These are phyloP conservation scores for Lampropteryx suffumata DNA, from an alignment of 2,888 invertebrate genomes.

Conservation along the genomic window DNA sequence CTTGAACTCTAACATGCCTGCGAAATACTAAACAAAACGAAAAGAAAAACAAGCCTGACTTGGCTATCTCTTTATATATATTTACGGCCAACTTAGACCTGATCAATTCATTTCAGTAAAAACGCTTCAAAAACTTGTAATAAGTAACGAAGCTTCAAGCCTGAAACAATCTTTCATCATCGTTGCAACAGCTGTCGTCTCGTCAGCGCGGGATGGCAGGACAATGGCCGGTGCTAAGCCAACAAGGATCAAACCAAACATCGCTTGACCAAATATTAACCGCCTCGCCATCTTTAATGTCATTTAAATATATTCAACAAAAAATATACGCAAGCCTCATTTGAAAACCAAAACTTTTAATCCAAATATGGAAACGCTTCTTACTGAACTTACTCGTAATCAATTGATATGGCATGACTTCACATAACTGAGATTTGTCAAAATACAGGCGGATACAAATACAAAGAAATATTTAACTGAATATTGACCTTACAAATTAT, in stretches of 20 bases:
- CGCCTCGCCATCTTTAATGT: constrained; percentile 46
- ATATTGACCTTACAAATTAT: no score
- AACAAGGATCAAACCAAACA: constrained; percentile 66
- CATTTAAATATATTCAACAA: constrained; percentile 58
- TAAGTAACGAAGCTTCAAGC: constrained; percentile 10
- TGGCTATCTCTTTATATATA: no score
- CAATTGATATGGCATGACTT: constrained; percentile 25
- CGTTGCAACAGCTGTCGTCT: constrained; percentile 16
- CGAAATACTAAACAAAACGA: constrained; percentile 11
- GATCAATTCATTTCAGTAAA: constrained; percentile 5
- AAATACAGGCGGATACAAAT: constrained; percentile 8
- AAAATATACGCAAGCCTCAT: constrained; percentile 43
- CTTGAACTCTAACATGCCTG: constrained; percentile 37
- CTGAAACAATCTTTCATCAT: constrained; percentile 17
- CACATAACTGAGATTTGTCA: constrained; percentile 19
- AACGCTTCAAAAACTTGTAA: background rate
- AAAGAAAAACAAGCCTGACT: constrained; percentile 7
- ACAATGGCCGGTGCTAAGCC: constrained; percentile 58
- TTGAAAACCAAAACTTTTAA: constrained; percentile 44
- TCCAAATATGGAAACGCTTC: constrained; percentile 44
- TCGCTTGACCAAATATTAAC: constrained; percentile 55
- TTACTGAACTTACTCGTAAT: constrained; percentile 39
- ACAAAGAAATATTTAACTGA: constrained; percentile 4
- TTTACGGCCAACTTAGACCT: constrained; percentile 8
- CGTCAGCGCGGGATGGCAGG: constrained; percentile 34